Conservation (phyloP, 1,140 invertebrate genomes). For the Pemphigus obesinymphae region DNA sequence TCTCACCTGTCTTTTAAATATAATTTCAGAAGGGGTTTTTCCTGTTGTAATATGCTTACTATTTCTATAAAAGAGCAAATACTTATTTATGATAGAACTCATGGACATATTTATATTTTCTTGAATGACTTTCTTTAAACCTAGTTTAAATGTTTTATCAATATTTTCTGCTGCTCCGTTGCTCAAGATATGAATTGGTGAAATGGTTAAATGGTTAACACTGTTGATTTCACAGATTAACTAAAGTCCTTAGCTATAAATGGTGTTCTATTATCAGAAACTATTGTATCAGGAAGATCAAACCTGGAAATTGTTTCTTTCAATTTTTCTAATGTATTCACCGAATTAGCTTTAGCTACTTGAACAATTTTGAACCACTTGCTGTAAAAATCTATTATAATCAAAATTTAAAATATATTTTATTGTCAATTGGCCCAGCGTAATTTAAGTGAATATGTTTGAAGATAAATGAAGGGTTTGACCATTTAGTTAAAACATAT, state of each 20-base stretch:
- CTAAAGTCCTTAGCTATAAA: conserved; percentile 46
- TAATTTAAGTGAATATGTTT: conserved; percentile 45
- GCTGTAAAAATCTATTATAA: conserved; percentile 51
- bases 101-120: not conserved
- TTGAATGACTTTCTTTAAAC: conserved; percentile 38
- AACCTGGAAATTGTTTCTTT: conserved; percentile 44
- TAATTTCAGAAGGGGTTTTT: conserved; percentile 36
- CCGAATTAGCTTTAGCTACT: conserved; percentile 25
- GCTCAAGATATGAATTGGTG: conserved; percentile 47
- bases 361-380: conserved; percentile 51
- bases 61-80: conserved; percentile 41
- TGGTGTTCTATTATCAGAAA: conserved; percentile 48
- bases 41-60: conserved; percentile 31
- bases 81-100: not conserved
- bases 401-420: conserved; percentile 49
- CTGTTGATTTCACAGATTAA: conserved; percentile 45
- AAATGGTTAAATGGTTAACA: conserved; percentile 45
- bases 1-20: conserved; percentile 40
- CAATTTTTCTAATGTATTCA: conserved; percentile 43
- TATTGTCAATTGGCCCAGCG: conserved; percentile 48
- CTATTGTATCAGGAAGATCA: conserved; percentile 45
- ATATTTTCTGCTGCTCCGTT: conserved; percentile 50
- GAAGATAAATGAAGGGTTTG: conserved; percentile 4
- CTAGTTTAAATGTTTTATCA: conserved; percentile 51
- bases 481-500: conserved; percentile 47